These are phyloP conservation scores for Hemibagrus guttatus DNA, from an alignment of 2,797 vertebrate species.

Conservation along the genomic window DNA sequence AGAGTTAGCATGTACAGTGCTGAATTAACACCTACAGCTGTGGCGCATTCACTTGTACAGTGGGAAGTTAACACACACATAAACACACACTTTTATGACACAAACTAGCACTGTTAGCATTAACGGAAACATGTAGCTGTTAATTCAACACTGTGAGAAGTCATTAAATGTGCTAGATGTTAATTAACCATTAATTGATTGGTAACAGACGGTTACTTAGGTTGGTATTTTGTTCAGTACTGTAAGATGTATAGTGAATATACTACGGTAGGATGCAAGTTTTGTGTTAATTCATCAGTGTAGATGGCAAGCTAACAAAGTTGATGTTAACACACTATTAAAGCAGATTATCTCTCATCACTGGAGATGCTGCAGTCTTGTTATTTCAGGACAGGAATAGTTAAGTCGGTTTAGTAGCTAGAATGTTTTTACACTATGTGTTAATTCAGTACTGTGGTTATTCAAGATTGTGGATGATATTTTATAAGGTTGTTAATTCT, in stretches of 20 bases:
- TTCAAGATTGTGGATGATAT: not conserved
- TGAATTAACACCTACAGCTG: slow-evolving; percentile 10
- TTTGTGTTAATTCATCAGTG: not conserved
- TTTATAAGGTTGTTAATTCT: not conserved
- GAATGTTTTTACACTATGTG: not conserved
- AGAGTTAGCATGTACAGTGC: not conserved
- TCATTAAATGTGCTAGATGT: not conserved
- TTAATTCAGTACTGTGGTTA: not conserved
- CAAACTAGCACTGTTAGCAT: not conserved
- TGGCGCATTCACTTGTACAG: not conserved
- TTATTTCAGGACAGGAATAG: not conserved
- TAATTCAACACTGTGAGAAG: not conserved
- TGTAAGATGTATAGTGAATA: not conserved
- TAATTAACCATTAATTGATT: not conserved
- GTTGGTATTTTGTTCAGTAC: not conserved
- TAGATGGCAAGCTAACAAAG: not conserved
- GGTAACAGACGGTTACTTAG: not conserved
- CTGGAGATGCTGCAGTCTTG: too few relatives aligned
- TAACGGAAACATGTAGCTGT: not conserved
- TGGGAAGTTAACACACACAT: not conserved
- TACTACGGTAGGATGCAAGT: not conserved
- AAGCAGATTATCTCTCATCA: not conserved
- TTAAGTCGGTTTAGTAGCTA: not conserved
- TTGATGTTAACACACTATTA: not conserved
- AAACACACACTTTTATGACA: not conserved